Evolutionary conservation across 2,888 invertebrate genomes (phyloP).

Genomic region (Leptopterna dolabrata): DNA sequence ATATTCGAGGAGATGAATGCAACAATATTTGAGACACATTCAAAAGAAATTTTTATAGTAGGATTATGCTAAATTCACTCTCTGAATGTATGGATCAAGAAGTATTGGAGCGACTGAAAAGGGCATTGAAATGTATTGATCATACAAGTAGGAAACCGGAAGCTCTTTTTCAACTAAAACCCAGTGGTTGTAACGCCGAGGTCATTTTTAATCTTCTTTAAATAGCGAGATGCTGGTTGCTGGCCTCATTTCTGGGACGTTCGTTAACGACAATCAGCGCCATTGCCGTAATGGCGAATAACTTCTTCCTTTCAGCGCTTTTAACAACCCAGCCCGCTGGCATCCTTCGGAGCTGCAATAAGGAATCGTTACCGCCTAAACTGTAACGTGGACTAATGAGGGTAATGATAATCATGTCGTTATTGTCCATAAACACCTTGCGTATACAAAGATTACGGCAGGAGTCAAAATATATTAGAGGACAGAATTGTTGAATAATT

Average conservation of each 20-base stretch:
- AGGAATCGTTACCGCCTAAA: not conserved
- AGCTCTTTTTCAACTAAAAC: not conserved
- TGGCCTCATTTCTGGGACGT: not conserved
- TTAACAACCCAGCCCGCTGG: not conserved
- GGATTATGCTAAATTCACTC: no score
- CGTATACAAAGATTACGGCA: no score
- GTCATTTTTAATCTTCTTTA: not conserved
- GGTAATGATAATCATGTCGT: not conserved
- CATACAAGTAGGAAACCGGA: not conserved
- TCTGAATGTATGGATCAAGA: no score
- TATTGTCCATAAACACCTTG: no score
- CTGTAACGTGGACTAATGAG: not conserved
- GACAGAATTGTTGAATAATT: no score
- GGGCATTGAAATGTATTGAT: no score
- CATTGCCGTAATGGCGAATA: not conserved
- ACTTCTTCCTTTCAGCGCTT: not conserved
- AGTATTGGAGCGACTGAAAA: no score
- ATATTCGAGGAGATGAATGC: no score
- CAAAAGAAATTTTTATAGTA: no score
- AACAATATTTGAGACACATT: no score
- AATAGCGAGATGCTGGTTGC: not conserved
- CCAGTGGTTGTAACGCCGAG: not conserved
- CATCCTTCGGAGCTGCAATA: not conserved
- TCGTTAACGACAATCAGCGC: constrained; percentile 1
- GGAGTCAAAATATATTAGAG: no score